These are phyloP conservation scores for Mythimna albipuncta DNA, from an alignment of 2,888 invertebrate genomes.

Conservation along the genomic window DNA sequence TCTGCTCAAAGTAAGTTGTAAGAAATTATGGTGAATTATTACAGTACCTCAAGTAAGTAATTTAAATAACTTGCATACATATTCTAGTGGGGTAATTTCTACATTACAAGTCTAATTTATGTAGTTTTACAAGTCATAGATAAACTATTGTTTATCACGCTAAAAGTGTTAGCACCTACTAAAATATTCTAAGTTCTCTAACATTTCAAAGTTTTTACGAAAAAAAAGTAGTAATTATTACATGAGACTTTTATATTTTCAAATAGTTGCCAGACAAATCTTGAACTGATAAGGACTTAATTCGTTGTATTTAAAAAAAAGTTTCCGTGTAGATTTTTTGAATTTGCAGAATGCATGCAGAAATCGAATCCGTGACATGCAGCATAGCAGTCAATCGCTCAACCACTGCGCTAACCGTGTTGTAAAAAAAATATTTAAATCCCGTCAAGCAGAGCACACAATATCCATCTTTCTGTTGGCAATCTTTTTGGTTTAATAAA, in stretches of 20 bases:
- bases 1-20: constrained; percentile 29
- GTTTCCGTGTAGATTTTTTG: no score
- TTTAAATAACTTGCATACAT: constrained; percentile 10
- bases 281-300: no score
- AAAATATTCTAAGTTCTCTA: constrained; percentile 23
- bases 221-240: neutral
- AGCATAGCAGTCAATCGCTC: no score
- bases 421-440: constrained; percentile 14
- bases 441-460: neutral
- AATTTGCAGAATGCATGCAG: no score
- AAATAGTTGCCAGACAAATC: no score
- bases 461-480: neutral
- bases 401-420: neutral
- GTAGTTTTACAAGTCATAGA: constrained; percentile 27
- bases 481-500: constrained; percentile 43
- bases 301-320: no score
- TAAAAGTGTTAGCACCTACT: constrained; percentile 18
- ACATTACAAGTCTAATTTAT: constrained; percentile 38
- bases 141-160: constrained; percentile 38
- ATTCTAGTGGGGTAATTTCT: constrained; percentile 14
- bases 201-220: neutral
- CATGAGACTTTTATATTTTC: no score
- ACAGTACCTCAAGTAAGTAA: constrained; percentile 2
- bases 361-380: no score
- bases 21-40: constrained; percentile 24